Base-by-base conservation (phyloP, 2,888 invertebrate species). In the Polydesmus complanatus region DNA sequence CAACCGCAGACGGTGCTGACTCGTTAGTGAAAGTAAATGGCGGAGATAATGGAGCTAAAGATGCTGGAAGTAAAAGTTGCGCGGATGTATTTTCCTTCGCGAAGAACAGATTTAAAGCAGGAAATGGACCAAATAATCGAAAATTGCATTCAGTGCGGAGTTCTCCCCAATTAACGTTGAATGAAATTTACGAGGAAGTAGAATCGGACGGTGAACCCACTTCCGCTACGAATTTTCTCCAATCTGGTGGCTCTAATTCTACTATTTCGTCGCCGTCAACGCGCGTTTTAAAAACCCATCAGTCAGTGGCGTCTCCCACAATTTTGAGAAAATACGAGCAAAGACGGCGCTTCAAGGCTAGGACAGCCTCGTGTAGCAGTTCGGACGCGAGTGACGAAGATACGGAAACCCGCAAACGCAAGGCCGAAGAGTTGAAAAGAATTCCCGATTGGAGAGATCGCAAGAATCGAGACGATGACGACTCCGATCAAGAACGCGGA, bases 361-460 rank as follows among this genome's bases (percentile, higher is more conserved):
- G 85, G 49, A 85, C 85, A n/a, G 88, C 90, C 3, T 92, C 92
- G 58, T 93, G 93, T 71, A 92, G 92, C 68, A 93, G 92, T 58
- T 93, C 93, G 0, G 94, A 95, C 73, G 88, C 94, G 3, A 92
- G 92, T 63, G 93, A 93, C 73, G 78, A 77, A 26, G 78, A 78
- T 62, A 50, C 60, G 1, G 89, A 89, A 70, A 81, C 82, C 52
- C 81, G 87, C 65, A 89, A 89, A 72, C 88, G 65, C 8, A 64
- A 65, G 59, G 84, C 85, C 18, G 84, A 86, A 64, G 85, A 84
- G 70, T 78, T 86, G 60, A 75, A 60, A 79, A 78, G 49, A 79
- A 58, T 79, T 64, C 77, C 76, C 1, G 60, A 56, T 2, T 56
- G 60, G 55, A n/a, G 48, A 18, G 60, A 50, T 21, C 51, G 59